Base-by-base conservation (phyloP, 2,888 invertebrate species). In the Zootermopsis nevadensis region DNA sequence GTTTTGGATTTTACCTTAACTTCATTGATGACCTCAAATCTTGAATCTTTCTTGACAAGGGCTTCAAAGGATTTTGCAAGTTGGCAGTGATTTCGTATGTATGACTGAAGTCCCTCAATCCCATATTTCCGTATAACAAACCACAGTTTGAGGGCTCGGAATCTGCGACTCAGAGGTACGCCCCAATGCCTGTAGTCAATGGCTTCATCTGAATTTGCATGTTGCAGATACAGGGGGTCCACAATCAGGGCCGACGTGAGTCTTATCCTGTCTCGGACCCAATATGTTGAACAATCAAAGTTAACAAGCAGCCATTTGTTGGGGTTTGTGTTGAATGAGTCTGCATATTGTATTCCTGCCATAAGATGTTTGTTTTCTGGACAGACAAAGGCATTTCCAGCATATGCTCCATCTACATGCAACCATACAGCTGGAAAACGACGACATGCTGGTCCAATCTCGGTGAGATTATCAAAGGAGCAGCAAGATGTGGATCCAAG, bases 361-460 rank as follows among this genome's bases (percentile, higher is more conserved):
- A 93, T 91, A 76, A 92, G 90, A 0, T 91, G 90, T 84, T 95
- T 92, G 89, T 96, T 93, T 89, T 97, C 97, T 0, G 96, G 96
- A 87, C 97, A 94, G 84, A 97, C 95, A 87, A 97, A 94, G 0
- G 95, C 94, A 87, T 94, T 95, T 4, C 97, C 97, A 1, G 96
- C 97, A 88, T 97, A 97, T 0, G 97, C 97, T 0, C 94, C 96
- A 88, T 97, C 97, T 2, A 96, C 95, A 89, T 97, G 97, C 38
- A 97, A 91, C 97, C 97, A 97, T n/a, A 95, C 91, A 81, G 91
- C 91, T 0, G 93, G 91, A 85, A 91, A 89, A 1, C 89, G 89
- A 86, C 94, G 93, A 86, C 92, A 92, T 2, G 96, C 92, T 30
- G 94, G 94, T 2, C 97, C 94, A 82, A 97, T 93, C 89, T 96